These are phyloP conservation scores for Scolopax rusticola DNA, from an alignment of 2,797 vertebrate species.

Conservation along the genomic window DNA sequence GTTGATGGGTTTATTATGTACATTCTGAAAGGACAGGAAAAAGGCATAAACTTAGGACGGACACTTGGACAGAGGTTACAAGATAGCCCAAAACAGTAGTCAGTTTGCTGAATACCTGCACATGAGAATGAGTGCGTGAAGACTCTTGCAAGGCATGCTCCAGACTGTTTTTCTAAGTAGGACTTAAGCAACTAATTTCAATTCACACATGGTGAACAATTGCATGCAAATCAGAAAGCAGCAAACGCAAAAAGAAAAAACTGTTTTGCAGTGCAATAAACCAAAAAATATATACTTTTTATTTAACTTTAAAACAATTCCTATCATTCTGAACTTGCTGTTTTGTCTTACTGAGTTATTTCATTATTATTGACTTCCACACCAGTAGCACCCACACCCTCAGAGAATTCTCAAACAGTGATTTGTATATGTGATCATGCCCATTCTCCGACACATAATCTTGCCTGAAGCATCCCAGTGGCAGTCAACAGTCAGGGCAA, in stretches of 20 bases:
- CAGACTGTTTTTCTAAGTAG: background rate
- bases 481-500: background rate
- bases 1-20: background rate
- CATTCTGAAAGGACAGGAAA: background rate
- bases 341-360: background rate
- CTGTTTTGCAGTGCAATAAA: background rate
- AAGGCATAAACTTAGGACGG: background rate
- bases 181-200: background rate
- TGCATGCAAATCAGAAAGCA: background rate
- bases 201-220: background rate
- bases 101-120: background rate
- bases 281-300: accelerated
- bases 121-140: background rate
- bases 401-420: background rate
- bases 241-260: background rate
- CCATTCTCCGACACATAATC: background rate
- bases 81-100: background rate
- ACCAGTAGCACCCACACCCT: background rate
- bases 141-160: background rate
- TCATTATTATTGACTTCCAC: background rate
- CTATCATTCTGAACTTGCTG: background rate
- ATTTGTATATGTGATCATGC: background rate
- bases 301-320: background rate
- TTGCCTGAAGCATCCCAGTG: background rate
- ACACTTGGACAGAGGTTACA: background rate